Evolutionary conservation across 1,140 invertebrate genomes (phyloP), one percentile per base, ranked within the genome.

Genomic region (Cataglyphis hispanica): DNA sequence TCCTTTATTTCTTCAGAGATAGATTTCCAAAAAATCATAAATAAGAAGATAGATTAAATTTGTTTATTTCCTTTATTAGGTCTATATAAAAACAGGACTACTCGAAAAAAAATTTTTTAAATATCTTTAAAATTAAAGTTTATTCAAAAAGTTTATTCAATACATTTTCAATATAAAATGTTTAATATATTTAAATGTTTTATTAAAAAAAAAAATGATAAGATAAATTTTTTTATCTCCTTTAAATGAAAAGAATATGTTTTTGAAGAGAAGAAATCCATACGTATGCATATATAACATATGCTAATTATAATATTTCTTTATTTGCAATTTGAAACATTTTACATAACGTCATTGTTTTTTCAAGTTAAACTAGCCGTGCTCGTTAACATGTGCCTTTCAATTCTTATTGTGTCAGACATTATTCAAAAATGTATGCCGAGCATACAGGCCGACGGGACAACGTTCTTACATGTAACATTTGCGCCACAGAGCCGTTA

Each of bases 401-500:
- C 50, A 19, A 72, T 72, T 81, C 25, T 70, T 70, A 81, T 70
- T 72, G 19, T 43, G 25, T 70, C n/a, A n/a, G 37, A 81, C 11
- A 60, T 72, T 53, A 72, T 43, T 60, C 34, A 60, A 74, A 83
- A 83, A 60, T 83, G 78, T 83, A 43, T 61, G 78, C 19, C n/a
- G 37, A 74, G 53, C n/a, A 72, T 61, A 61, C 31, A 74, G 34
- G 66, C 34, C 25, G 56, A 2, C 22, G 53, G 22, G 53, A 83
- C 19, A 40, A 74, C 27, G 78, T 83, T 60, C 50, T 60, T n/a
- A 27, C 66, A 34, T 60, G 78, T 74, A 83, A 83, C 67, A 67
- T 78, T 83, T 86, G 66, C 60, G 64, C 60, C 63, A 31, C 4
- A 74, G 84, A 64, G 63, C 84, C 84, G 84, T 85, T 85, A 85